Evolutionary conservation across 2,888 invertebrate species (phyloP).

Genomic region (Agriotes lineatus): DNA sequence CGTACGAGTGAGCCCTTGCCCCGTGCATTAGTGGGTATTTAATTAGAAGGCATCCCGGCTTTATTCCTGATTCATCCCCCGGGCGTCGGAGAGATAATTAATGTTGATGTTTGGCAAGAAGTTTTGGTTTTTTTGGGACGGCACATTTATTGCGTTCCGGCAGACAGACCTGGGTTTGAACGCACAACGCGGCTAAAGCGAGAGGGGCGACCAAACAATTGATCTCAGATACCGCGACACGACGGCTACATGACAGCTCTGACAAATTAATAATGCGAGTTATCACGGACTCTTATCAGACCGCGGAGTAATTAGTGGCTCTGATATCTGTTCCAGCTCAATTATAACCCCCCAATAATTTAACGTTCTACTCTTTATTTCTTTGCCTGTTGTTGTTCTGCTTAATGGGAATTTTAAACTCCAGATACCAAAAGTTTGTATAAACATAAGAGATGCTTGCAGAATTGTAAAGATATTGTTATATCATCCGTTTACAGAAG

Average conservation of each 20-base stretch:
- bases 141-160: conserved; percentile 12
- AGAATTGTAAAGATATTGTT: too few relatives aligned
- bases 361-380: conserved; percentile 26
- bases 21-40: not conserved
- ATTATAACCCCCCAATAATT: conserved; percentile 48
- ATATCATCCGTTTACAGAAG: too few relatives aligned
- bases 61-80: not conserved
- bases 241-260: conserved; percentile 55
- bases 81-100: not conserved
- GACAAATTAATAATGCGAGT: conserved; percentile 57
- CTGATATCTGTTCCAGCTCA: conserved; percentile 49
- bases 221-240: conserved; percentile 52
- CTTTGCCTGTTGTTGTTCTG: not conserved
- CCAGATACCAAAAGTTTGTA: too few relatives aligned
- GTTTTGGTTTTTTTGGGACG: not conserved
- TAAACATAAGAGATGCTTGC: too few relatives aligned
- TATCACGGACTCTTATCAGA: conserved; percentile 54
- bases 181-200: not conserved
- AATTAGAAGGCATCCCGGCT: not conserved
- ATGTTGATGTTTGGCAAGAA: conserved; percentile 8
- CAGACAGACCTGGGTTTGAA: not conserved
- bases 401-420: not conserved
- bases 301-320: conserved; percentile 52
- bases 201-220: conserved; percentile 42
- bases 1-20: too few relatives aligned